phyloP scores from a whole-genome alignment of 2,113 vertebrate genomes.

The Podarcis raffonei region DNA sequence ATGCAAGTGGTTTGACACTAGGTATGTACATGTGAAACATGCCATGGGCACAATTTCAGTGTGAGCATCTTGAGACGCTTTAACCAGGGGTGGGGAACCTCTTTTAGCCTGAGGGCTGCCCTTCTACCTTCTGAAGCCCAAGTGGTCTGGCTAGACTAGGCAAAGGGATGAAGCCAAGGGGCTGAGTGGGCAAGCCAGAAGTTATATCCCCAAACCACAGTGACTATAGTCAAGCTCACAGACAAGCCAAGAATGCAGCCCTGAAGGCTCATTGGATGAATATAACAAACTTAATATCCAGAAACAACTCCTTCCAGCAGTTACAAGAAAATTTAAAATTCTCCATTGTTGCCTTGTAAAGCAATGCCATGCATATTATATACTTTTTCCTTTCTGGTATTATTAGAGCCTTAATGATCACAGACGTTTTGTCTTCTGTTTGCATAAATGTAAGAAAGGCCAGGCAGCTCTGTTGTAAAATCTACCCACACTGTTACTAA shows the following conservation, averaged over 20 bases:
- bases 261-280: background rate
- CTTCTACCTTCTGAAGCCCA: no score
- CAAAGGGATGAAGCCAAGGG: no score
- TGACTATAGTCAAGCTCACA: background rate
- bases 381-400: no score
- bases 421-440: background rate
- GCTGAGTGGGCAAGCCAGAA: no score
- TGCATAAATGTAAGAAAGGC: background rate
- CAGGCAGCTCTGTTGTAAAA: background rate
- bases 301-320: no score
- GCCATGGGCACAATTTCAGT: background rate
- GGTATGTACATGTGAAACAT: background rate
- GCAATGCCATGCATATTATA: no score
- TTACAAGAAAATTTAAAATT: no score
- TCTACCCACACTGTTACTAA: background rate
- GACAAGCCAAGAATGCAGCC: background rate
- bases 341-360: no score
- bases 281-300: background rate
- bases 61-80: background rate
- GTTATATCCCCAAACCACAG: no score
- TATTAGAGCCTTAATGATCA: background rate
- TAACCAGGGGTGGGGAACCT: no score
- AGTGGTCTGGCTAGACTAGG: no score
- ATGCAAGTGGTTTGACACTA: slow-evolving; percentile 22
- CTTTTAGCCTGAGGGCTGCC: no score